Evolutionary conservation across 1,140 invertebrate genomes (phyloP).

Genomic region (Caenorhabditis tropicalis): DNA sequence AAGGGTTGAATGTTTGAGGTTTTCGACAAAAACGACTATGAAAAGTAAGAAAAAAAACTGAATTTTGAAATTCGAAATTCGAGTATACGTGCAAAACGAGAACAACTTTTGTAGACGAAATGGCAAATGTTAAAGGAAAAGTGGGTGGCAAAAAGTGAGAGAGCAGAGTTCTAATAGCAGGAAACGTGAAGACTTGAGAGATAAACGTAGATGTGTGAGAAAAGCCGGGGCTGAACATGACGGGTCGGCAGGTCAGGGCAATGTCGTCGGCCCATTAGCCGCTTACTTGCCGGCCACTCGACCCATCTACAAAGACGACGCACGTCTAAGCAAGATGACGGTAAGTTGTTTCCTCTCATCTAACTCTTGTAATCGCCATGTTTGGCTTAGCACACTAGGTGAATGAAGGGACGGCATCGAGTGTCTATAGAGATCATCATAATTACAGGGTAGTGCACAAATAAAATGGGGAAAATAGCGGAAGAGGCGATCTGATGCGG

Average conservation of each 20-base stretch:
- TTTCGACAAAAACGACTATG: neutral
- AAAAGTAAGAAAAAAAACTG: no score
- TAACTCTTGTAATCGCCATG: conserved; percentile 32
- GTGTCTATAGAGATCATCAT: neutral
- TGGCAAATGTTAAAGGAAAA: neutral
- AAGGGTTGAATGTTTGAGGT: neutral
- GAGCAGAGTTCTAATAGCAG: conserved; percentile 37
- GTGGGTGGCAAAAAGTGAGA: conserved; percentile 15
- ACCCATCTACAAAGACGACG: conserved; percentile 23
- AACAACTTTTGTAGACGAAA: neutral
- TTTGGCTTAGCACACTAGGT: conserved; percentile 13
- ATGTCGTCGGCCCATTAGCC: neutral
- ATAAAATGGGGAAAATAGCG: neutral
- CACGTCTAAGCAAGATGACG: neutral
- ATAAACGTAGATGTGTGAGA: conserved; percentile 35
- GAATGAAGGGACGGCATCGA: neutral
- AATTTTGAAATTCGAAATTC: neutral
- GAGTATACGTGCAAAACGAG: neutral
- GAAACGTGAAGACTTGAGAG: conserved; percentile 10
- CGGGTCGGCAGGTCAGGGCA: conserved; percentile 8
- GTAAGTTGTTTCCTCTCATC: conserved; percentile 37
- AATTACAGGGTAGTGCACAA: conserved; percentile 7
- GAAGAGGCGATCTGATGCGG: neutral
- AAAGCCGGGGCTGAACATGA: conserved; percentile 15
- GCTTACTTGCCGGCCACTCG: neutral